phyloP scores from a whole-genome alignment of 2,113 vertebrate genomes.

The Cricetomys ansorgei region DNA sequence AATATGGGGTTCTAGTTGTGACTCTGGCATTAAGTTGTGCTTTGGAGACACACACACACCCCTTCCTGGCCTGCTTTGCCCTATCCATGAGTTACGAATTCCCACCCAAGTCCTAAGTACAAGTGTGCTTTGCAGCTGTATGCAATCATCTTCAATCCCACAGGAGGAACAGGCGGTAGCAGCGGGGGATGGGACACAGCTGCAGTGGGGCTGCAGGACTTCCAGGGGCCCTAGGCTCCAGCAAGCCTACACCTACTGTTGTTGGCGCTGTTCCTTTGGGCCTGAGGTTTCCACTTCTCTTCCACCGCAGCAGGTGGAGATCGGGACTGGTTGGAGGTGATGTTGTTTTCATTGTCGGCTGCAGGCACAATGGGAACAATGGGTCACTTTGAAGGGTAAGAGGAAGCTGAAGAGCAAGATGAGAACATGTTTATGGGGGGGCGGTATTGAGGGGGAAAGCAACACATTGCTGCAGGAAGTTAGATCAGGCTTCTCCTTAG shows the following conservation, averaged over 20 bases:
- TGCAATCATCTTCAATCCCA: rapidly evolving
- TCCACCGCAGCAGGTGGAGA: constrained; percentile 89
- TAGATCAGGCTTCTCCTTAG: neutral
- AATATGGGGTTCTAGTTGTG: neutral
- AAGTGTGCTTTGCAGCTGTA: neutral
- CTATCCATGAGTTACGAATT: neutral
- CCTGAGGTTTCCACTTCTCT: constrained; percentile 94
- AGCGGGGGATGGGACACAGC: rapidly evolving
- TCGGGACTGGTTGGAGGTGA: constrained; percentile 93
- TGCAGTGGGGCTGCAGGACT: neutral
- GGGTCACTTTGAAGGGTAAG: neutral
- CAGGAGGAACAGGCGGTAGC: neutral
- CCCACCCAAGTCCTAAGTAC: neutral
- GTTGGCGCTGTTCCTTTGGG: constrained; percentile 94
- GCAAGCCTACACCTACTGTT: constrained; percentile 89
- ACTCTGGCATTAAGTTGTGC: neutral
- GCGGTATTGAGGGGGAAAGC: neutral
- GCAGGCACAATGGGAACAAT: constrained; percentile 68
- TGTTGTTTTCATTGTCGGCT: constrained; percentile 98
- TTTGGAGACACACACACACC: neutral
- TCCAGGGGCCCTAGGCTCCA: neutral
- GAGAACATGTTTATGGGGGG: neutral
- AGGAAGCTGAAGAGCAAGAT: neutral
- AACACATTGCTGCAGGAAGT: neutral
- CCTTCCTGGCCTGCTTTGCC: neutral